Conservation (phyloP, 2,797 vertebrate genomes). For the Varecia variegata region DNA sequence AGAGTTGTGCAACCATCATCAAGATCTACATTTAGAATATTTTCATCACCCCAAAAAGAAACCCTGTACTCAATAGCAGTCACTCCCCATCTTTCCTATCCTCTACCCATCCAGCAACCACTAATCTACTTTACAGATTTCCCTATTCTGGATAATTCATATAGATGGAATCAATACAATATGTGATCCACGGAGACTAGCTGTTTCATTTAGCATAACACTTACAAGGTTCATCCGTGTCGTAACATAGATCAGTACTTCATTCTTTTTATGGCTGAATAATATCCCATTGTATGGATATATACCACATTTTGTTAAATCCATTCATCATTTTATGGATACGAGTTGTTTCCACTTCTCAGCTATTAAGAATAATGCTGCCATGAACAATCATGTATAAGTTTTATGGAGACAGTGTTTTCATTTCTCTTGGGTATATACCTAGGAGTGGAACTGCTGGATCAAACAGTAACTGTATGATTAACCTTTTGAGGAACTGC, state of each 20-base stretch:
- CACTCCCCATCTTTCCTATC: neutral
- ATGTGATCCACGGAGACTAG: neutral
- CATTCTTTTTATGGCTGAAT: neutral
- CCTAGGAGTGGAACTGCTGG: neutral
- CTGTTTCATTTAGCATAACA: neutral
- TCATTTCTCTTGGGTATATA: neutral
- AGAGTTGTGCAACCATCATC: neutral
- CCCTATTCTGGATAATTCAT: neutral
- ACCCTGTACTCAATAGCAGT: neutral
- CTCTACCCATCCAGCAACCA: neutral
- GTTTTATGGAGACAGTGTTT: neutral
- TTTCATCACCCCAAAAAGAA: constrained; percentile 3
- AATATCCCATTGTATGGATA: neutral
- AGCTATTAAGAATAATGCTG: neutral
- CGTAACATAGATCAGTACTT: neutral
- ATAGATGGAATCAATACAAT: neutral
- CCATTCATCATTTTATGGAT: neutral
- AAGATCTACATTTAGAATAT: neutral
- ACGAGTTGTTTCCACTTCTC: neutral
- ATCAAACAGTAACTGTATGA: neutral
- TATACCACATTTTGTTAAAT: neutral
- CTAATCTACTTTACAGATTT: neutral
- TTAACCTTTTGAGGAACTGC: neutral
- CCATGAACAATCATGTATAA: neutral
- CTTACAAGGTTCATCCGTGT: neutral